These are phyloP conservation scores for Sebastes fasciatus DNA, from an alignment of 2,113 vertebrate species.

Conservation along the genomic window DNA sequence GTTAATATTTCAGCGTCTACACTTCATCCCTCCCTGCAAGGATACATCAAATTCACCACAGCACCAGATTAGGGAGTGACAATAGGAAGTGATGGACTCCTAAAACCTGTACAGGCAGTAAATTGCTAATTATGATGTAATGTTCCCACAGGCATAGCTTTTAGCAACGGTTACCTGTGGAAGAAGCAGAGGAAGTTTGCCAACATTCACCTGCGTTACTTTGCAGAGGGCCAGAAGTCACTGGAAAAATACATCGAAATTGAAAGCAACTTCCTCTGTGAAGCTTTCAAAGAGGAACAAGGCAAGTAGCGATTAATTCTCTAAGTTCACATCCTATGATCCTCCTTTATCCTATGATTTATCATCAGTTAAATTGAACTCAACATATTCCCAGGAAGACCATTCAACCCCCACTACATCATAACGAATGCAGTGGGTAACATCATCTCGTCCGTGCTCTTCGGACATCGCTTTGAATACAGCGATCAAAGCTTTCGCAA, in stretches of 20 bases:
- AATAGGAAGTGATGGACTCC: background rate
- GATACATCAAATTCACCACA: background rate
- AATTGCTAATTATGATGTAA: background rate
- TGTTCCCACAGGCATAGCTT: constrained; percentile 71
- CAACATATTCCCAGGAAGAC: constrained; percentile 77
- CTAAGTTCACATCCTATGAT: no score
- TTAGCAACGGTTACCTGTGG: constrained; percentile 84
- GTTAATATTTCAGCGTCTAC: background rate
- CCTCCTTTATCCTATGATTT: no score
- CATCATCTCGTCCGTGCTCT: constrained; percentile 88
- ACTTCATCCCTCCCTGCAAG: background rate
- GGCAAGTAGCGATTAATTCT: constrained; percentile 68
- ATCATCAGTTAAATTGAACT: background rate
- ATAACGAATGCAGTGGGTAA: constrained; percentile 88
- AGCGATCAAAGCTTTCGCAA: constrained; percentile 84
- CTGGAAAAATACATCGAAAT: constrained; percentile 85
- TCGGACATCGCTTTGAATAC: constrained; percentile 91
- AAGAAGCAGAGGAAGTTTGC: constrained; percentile 87
- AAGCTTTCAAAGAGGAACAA: constrained; percentile 85
- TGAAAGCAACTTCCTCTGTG: constrained; percentile 82
- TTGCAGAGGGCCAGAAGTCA: constrained; percentile 84
- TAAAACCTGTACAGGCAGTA: background rate
- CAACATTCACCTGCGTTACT: constrained; percentile 83
- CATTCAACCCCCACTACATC: constrained; percentile 88
- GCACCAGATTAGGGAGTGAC: background rate